phyloP scores from a whole-genome alignment of 2,888 invertebrate species.

The Scaptomyza polygonia region DNA sequence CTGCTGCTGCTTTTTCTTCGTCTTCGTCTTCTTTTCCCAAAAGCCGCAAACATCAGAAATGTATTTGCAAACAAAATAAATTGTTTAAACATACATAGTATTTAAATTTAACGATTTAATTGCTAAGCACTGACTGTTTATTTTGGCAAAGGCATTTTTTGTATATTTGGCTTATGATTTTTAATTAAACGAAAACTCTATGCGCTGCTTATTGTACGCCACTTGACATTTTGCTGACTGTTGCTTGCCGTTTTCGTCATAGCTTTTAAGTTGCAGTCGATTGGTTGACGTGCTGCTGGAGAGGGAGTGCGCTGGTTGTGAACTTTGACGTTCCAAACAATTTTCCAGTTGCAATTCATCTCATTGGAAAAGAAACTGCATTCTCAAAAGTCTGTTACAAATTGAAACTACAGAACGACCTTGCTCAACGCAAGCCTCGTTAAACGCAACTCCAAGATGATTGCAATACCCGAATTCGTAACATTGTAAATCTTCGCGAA shows the following conservation, averaged over 20 bases:
- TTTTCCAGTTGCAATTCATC: no score
- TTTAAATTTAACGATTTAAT: slow-evolving; percentile 34
- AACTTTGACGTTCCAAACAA: slow-evolving; percentile 29
- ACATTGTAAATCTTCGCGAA: no score
- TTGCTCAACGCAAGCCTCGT: no score
- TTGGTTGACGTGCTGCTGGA: not conserved
- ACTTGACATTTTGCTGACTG: slow-evolving; percentile 54
- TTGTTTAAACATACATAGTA: slow-evolving; percentile 5
- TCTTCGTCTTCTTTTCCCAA: slow-evolving; percentile 1
- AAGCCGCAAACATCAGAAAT: slow-evolving; percentile 11
- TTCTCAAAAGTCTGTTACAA: no score
- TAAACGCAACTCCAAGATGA: no score
- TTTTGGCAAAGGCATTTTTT: slow-evolving; percentile 35
- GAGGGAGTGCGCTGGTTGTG: no score
- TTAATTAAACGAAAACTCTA: slow-evolving; percentile 13
- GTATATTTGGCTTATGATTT: slow-evolving; percentile 22
- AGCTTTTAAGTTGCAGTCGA: slow-evolving; percentile 36
- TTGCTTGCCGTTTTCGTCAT: slow-evolving; percentile 20
- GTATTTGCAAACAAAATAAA: slow-evolving; percentile 33
- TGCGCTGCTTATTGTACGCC: slow-evolving; percentile 7
- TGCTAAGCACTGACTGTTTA: slow-evolving; percentile 17
- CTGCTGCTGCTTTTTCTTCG: no score
- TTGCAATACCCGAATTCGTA: no score
- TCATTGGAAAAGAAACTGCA: no score
- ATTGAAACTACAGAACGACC: no score